Base-by-base conservation (phyloP, 2,888 invertebrate species). In the Gastrophysa polygoni region DNA sequence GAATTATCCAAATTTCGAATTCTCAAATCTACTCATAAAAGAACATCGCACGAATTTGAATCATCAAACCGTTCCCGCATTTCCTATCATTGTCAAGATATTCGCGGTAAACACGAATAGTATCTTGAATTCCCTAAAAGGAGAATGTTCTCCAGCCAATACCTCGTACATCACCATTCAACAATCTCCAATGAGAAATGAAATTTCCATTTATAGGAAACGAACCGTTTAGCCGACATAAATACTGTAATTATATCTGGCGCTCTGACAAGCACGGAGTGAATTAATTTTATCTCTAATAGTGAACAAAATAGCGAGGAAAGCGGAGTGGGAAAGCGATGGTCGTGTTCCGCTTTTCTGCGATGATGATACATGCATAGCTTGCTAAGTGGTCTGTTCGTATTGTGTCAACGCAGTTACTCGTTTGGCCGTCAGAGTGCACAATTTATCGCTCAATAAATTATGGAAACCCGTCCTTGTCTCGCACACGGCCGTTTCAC, bases 361-460 rank as follows among this genome's bases (percentile, higher is more conserved):
- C 67, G 64, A 72, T 72, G 70, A 73, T 74, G 74, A 73, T 73
- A 73, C 73, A 71, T 66, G 68, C 73, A 73, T 69, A 73, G 72
- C 75, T 73, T 75, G 75, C 76, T 77, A 77, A 81, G 80, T 81
- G 80, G 80, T 80, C 80, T 80, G 80, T 80, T 80, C 79, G 80
- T 79, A 80, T 79, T 80, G 78, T 81, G 80, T 80, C 80, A 80
- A 80, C 79, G 79, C 78, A 80, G 80, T 80, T 81, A 78, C 79
- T 78, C 78, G 78, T 79, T 79, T 78, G 76, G 76, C 80, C 80
- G 80, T 78, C 79, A 80, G 80, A 80, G 80, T 78, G 79, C 79
- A 80, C 79, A 77, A 80, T 81, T 80, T 81, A 81, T 80, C 81
- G 81, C 80, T 81, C 81, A 80, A 81, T 81, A 81, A 80, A 80